Base-by-base conservation (phyloP, 1,140 invertebrate genomes). In the Lineus longissimus region DNA sequence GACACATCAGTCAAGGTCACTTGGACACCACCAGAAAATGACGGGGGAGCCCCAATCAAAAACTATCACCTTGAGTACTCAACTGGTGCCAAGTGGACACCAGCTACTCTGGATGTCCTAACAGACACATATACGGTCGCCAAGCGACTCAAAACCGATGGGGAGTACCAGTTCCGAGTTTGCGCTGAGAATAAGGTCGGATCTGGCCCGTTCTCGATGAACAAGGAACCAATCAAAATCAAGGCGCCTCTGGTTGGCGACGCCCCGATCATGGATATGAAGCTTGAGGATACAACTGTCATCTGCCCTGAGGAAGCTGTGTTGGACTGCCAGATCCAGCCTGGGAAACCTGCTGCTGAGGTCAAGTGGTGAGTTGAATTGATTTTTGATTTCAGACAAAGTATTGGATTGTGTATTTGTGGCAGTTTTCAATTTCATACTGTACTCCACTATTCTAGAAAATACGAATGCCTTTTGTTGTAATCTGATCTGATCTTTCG, bases 11-110 rank as follows among this genome's bases (percentile, higher is more conserved):
- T 33, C 30, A 33, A 19, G 30, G 25, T 59, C n/a, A 40, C 58
- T 11, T 98, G 95, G 95, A 88, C 93, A 63, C 95, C 95, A 76
- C 95, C 95, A 27, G 93, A 94, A 74, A 94, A 97, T 77, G 95
- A 98, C 82, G 95, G 95, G 73, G 95, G 95, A 36, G 90, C 93
- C 76, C 94, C 94, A 4, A 87, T 97, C 17, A 64, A 9, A 22
- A 40, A 40, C 36, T 64, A 64, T 27, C 13, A 23, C 57, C 13
- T 64, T n/a, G 62, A 64, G 41, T 33, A 40, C 17, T 13, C 36
- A 55, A 40, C n/a, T n/a, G 31, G 19, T 2, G 11, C 25, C 9
- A 87, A 91, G 29, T 98, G 95, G 95, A 93, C 93, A 75, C 88
- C 93, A 59, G 92, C 95, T 19, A 97, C 96, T 81, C 86, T 88